Evolutionary conservation across 2,888 invertebrate genomes (phyloP).

Genomic region (Julus scandinavius): DNA sequence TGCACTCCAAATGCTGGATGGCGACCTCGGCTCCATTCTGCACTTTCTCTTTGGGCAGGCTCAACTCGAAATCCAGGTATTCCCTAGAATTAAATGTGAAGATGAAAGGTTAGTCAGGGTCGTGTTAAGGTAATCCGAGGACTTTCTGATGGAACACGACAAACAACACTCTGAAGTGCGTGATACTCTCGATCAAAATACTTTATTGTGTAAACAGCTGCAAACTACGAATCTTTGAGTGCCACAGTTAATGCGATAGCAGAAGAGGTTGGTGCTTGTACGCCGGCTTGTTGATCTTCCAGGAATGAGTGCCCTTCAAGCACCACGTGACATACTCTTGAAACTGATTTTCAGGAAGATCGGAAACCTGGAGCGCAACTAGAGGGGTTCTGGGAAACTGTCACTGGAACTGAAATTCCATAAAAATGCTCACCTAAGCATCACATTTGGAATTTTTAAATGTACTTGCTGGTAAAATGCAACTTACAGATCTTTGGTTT

Average conservation of each 20-base stretch:
- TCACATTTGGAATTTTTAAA: too few species aligned
- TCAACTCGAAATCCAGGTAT: slow-evolving; percentile 86
- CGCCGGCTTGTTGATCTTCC: background rate
- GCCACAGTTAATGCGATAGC: background rate
- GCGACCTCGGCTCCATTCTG: slow-evolving; percentile 87
- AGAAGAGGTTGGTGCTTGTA: background rate
- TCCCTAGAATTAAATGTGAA: slow-evolving; percentile 70
- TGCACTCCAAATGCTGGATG: slow-evolving; percentile 87
- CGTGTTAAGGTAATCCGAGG: background rate
- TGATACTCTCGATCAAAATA: background rate
- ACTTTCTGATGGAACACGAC: background rate
- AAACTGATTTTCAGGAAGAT: background rate
- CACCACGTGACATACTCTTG: background rate
- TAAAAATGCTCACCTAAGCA: too few species aligned
- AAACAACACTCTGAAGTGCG: background rate
- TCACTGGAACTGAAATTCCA: too few species aligned
- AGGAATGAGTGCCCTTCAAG: background rate
- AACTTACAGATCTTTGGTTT: too few species aligned
- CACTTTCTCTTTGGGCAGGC: slow-evolving; percentile 90
- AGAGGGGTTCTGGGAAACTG: too few species aligned
- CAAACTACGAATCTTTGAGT: background rate
- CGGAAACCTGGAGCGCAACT: background rate
- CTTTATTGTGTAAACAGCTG: background rate
- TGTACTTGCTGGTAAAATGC: too few species aligned
- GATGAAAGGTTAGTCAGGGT: background rate